Conservation (phyloP, 2,797 vertebrate genomes). For the Aselliscus stoliczkanus region DNA sequence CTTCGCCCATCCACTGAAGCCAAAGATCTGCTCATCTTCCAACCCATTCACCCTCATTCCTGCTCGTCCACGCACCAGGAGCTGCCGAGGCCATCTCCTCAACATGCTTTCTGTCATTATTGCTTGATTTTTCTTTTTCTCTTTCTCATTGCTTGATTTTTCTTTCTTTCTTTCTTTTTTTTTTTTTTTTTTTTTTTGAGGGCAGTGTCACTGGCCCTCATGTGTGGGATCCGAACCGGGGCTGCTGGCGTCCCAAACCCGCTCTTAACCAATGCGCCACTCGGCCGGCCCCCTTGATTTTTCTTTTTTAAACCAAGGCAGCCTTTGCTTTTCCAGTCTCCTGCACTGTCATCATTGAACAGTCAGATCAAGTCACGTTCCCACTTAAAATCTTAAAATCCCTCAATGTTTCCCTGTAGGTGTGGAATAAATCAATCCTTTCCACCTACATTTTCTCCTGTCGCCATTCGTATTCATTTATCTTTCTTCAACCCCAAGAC, state of each 20-base stretch:
- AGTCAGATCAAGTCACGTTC: neutral
- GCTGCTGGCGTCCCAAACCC: no score
- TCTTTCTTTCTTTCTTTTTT: no score
- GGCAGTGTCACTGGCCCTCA: no score
- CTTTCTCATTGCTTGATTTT: neutral
- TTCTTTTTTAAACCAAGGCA: neutral
- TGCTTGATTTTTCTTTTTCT: neutral
- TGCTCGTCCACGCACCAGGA: neutral
- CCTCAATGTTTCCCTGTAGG: neutral
- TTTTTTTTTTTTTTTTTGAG: no score
- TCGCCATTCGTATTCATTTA: neutral
- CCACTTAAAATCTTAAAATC: neutral
- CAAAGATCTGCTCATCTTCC: neutral
- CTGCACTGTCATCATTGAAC: no score
- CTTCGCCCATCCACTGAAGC: neutral
- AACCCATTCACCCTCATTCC: accelerated
- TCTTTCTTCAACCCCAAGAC: neutral
- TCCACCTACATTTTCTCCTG: neutral
- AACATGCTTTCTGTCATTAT: neutral
- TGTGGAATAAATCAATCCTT: neutral
- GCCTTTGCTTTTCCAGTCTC: neutral
- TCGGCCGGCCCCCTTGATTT: no score
- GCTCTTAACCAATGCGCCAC: no score
- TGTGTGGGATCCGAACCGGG: no score
- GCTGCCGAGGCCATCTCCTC: no score